Evolutionary conservation across 2,113 vertebrate species (phyloP), one percentile per base, ranked within the genome.

Genomic region (Collichthys lucidus): DNA sequence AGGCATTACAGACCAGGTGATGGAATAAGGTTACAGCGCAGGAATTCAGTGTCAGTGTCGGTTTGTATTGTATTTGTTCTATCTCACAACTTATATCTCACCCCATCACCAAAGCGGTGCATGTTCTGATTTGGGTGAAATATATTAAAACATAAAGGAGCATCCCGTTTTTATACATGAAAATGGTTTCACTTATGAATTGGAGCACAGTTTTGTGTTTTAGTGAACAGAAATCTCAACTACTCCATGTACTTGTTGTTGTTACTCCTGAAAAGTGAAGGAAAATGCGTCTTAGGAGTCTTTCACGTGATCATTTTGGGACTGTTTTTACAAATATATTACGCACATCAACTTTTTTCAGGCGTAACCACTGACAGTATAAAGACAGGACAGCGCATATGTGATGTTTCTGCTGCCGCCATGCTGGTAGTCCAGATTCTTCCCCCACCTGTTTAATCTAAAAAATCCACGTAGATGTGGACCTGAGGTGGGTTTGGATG

Each of bases 1-100:
- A 91, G 91, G 56, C 82, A 61, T 62, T 67, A 77, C 70, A 88
- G 83, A 49, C 85, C 86, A 92, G 89, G 88, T 88, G 88, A 90
- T 86, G 84, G 89, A 63, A 57, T 92, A 79, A 63, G 20, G 80
- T 90, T 87, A 79, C 89, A 87, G 79, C 60, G 61, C 35, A 72
- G 57, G 24, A 84, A 85, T 83, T 72, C 78, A 35, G 80, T 14
- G 22, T n/a, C 46, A 22, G 10, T 68, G 42, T 82, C 69, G 1
- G 29, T 82, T 64, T 74, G 19, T 49, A 56, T 81, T 89, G 81
- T 71, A 47, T 80, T 75, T 29, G 26, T 65, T 82, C n/a, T 42
- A 44, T 31, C 17, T 53, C 14, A 35, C 49, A 69, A 20, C n/a
- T 11, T 70, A 35, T 35, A 35, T 35, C 35, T 56, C 12, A 22